Conservation (phyloP, 2,888 invertebrate species). For the Tortricodes alternella region DNA sequence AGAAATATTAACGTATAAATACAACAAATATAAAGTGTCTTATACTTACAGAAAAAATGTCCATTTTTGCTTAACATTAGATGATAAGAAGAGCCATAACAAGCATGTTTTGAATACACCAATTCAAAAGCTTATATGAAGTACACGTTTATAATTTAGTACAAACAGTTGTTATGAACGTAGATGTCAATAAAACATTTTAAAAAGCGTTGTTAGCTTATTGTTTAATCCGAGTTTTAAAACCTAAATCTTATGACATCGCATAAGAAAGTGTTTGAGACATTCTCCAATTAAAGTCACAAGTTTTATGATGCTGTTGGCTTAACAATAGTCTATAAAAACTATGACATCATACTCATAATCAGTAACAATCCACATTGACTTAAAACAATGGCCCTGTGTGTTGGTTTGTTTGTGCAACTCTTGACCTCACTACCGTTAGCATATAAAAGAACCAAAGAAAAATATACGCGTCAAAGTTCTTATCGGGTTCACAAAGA, state of each 20-base stretch:
- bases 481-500: too few relatives aligned
- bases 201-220: slow-evolving; percentile 42
- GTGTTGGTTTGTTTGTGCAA: background rate
- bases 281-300: too few relatives aligned
- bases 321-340: too few relatives aligned
- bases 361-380: background rate
- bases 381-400: background rate
- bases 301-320: too few relatives aligned
- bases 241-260: too few relatives aligned
- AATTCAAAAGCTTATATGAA: slow-evolving; percentile 75
- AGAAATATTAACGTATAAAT: slow-evolving; percentile 36
- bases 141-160: slow-evolving; percentile 81
- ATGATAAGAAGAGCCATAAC: slow-evolving; percentile 63
- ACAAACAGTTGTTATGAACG: slow-evolving; percentile 79
- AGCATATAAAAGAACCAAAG: too few relatives aligned
- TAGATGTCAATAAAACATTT: slow-evolving; percentile 79
- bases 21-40: slow-evolving; percentile 54
- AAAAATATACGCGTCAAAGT: too few relatives aligned
- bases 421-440: background rate
- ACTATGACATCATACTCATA: background rate
- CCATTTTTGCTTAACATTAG: slow-evolving; percentile 69
- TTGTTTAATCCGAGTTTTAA: background rate
- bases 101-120: slow-evolving; percentile 64
- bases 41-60: slow-evolving; percentile 51
- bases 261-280: too few relatives aligned